A percentile compares a stretch with the other conserved stretches of the same genome.
phyloP scores from a whole-genome alignment of 2,888 invertebrate genomes.

The Drosophila phalerata region DNA sequence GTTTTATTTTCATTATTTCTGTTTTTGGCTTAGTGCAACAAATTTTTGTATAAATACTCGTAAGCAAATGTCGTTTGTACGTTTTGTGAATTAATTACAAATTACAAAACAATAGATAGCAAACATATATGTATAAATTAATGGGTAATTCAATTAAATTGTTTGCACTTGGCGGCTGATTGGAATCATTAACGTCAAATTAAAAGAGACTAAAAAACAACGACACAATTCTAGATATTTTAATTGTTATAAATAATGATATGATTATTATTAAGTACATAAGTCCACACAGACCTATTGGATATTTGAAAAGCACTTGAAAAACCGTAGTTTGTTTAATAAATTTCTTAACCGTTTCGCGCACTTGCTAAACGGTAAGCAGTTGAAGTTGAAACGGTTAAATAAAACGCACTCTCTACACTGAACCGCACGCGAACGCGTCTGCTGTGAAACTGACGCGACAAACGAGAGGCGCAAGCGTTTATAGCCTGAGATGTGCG shows the following conservation, averaged over 20 bases:
- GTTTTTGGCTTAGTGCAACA: constrained; percentile 30
- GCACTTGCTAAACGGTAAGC: constrained; percentile 13
- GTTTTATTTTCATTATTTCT: constrained; percentile 30
- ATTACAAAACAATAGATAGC: constrained; percentile 17
- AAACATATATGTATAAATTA: constrained; percentile 9
- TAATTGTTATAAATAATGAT: constrained; percentile 1
- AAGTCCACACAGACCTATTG: constrained; percentile 46
- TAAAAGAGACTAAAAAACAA: background rate
- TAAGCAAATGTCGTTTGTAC: constrained; percentile 16
- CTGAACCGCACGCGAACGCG: constrained; percentile 54
- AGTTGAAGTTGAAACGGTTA: constrained; percentile 9
- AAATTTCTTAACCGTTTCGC: constrained; percentile 52
- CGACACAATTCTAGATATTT: background rate
- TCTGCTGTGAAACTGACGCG: constrained; percentile 44
- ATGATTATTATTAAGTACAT: background rate
- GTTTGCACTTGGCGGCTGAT: constrained; percentile 10
- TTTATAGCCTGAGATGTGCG: constrained; percentile 48
- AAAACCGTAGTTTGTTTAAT: constrained; percentile 9
- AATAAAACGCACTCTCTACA: background rate
- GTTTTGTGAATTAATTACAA: constrained; percentile 23
- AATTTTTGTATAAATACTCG: constrained; percentile 14
- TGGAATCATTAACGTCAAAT: constrained; percentile 13
- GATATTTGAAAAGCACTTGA: constrained; percentile 44
- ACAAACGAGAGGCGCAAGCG: constrained; percentile 30
- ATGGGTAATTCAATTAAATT: constrained; percentile 18